These are phyloP conservation scores for Copsychus sechellarum DNA, from an alignment of 2,113 vertebrate species.

Conservation along the genomic window DNA sequence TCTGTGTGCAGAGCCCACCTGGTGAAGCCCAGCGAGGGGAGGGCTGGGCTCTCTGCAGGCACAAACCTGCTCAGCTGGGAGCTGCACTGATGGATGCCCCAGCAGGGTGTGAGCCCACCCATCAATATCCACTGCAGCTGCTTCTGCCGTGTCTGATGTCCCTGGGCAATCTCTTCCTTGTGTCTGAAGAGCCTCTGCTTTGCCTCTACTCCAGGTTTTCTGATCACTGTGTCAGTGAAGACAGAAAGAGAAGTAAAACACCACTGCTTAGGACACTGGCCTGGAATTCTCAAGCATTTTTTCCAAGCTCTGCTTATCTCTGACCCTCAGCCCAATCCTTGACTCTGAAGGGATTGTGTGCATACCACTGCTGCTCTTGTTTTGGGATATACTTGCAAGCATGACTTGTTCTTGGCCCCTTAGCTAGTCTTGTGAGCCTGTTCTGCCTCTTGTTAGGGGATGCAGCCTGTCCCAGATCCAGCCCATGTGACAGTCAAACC, in stretches of 20 bases:
- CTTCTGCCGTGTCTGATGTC: background rate
- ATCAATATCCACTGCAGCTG: background rate
- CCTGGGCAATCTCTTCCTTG: background rate
- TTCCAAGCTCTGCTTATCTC: slow-evolving; percentile 2
- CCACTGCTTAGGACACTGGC: background rate
- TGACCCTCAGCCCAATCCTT: background rate
- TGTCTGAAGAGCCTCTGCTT: background rate
- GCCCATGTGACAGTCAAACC: background rate
- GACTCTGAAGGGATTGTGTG: background rate
- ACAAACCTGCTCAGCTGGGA: background rate
- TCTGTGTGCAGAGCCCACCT: fast-evolving
- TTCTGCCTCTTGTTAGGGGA: background rate
- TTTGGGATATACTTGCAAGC: background rate
- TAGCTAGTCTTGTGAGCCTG: background rate
- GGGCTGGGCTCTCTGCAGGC: background rate
- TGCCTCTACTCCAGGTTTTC: background rate
- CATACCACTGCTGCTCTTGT: background rate
- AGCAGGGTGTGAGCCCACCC: background rate
- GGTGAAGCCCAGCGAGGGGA: fast-evolving
- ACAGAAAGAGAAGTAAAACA: background rate
- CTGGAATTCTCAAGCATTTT: background rate
- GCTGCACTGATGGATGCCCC: background rate
- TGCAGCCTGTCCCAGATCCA: background rate
- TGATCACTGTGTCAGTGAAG: background rate
- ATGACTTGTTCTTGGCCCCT: background rate